These are phyloP conservation scores for Danio rerio DNA, from an alignment of 2,113 vertebrate species.

Conservation along the genomic window DNA sequence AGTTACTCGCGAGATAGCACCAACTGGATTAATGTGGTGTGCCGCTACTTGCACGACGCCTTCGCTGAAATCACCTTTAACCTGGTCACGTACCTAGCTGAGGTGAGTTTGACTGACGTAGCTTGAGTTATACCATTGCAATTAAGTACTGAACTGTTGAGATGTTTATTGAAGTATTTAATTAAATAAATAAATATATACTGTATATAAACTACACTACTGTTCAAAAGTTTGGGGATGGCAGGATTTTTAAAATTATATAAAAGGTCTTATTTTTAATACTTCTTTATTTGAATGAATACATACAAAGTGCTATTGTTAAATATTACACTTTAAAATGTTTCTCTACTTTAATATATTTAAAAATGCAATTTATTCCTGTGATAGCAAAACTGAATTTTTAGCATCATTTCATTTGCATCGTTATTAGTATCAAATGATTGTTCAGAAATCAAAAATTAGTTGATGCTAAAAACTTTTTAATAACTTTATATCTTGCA, in stretches of 20 bases:
- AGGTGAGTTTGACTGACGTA: constrained; percentile 77
- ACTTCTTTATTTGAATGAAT: background rate
- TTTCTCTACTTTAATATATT: too few relatives aligned
- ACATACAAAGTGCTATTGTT: too few relatives aligned
- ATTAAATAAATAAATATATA: background rate
- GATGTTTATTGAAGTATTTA: background rate
- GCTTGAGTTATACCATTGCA: background rate
- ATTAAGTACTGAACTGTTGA: background rate
- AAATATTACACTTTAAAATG: too few relatives aligned
- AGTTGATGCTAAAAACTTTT: too few relatives aligned
- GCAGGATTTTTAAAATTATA: too few relatives aligned
- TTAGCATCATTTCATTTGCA: background rate
- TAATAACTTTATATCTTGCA: background rate
- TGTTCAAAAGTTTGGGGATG: too few relatives aligned
- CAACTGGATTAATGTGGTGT: constrained; percentile 99
- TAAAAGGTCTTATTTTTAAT: background rate
- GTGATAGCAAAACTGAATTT: background rate
- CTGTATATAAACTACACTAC: too few relatives aligned
- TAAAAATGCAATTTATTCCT: too few relatives aligned
- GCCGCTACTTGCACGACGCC: constrained; percentile 94
- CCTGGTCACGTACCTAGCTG: constrained; percentile 94
- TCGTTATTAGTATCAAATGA: background rate
- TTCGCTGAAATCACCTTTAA: constrained; percentile 93
- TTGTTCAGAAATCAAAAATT: too few relatives aligned
- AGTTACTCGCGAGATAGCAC: constrained; percentile 96